Percentiles rank a stretch among this genome's conserved stretches.
phyloP scores from a whole-genome alignment of 2,888 invertebrate genomes.

The Scaptomyza flava region DNA sequence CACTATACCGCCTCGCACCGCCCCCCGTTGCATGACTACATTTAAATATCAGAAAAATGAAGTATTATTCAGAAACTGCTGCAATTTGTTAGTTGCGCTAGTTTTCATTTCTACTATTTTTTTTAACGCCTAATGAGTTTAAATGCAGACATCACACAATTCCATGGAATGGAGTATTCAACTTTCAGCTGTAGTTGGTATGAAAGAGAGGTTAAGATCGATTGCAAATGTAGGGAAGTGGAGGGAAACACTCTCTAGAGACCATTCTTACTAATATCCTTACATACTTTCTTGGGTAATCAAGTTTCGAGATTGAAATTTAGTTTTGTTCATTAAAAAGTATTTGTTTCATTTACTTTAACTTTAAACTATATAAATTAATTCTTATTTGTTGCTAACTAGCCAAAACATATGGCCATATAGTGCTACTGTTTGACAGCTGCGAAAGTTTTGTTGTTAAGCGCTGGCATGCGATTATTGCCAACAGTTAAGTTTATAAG shows the following conservation, averaged over 20 bases:
- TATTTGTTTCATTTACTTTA: not conserved
- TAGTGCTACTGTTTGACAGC: constrained; percentile 1
- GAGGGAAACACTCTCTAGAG: not conserved
- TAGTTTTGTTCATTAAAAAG: no score
- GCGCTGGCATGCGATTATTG: constrained; percentile 58
- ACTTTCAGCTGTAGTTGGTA: not conserved
- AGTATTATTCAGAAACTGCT: constrained; percentile 27
- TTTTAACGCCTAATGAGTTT: constrained; percentile 44
- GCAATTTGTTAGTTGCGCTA: constrained; percentile 29
- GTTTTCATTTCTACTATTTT: not conserved
- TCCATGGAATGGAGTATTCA: constrained; percentile 11
- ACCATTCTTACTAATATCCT: not conserved
- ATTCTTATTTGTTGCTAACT: not conserved
- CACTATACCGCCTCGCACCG: not conserved
- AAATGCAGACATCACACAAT: constrained; percentile 45
- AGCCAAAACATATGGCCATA: constrained; percentile 4
- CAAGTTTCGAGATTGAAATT: no score
- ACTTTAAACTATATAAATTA: not conserved
- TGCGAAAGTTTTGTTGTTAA: constrained; percentile 32
- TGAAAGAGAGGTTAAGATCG: not conserved
- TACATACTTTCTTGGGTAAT: no score
- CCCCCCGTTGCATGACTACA: constrained; percentile 46
- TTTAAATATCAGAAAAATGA: constrained; percentile 46
- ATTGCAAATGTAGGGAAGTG: not conserved
- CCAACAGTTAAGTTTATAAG: constrained; percentile 51